Conservation (phyloP, 2,113 vertebrate species). For the Carlito syrichta region DNA sequence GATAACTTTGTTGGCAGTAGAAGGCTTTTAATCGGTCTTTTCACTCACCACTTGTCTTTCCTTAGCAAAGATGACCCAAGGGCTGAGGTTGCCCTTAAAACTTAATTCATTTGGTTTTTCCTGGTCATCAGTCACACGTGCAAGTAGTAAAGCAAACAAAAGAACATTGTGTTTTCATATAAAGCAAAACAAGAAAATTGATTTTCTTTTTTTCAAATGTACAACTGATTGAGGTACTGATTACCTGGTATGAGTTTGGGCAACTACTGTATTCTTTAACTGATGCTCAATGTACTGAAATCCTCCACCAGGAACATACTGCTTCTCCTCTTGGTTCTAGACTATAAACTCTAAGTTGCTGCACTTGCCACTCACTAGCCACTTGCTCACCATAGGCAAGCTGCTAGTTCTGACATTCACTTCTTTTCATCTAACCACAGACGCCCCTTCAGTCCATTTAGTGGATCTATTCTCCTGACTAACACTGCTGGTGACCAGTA, state of each 20-base stretch:
- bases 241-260: background rate
- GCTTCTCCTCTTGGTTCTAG: background rate
- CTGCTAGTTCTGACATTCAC: background rate
- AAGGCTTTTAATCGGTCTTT: constrained; percentile 38
- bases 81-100: constrained; percentile 45
- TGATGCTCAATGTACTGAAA: background rate
- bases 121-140: background rate
- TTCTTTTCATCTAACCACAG: background rate
- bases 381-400: background rate
- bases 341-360: background rate
- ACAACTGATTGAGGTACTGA: background rate
- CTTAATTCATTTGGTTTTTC: constrained; percentile 30
- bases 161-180: constrained; percentile 25
- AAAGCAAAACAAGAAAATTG: constrained; percentile 18
- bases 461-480: background rate
- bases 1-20: constrained; percentile 26
- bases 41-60: constrained; percentile 24
- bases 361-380: background rate
- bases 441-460: background rate
- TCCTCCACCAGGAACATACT: background rate
- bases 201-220: constrained; percentile 1
- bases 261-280: background rate
- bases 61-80: constrained; percentile 24
- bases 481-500: background rate
- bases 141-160: background rate